These are phyloP conservation scores for Nycticorax nycticorax DNA, from an alignment of 2,113 vertebrate genomes.

Conservation along the genomic window DNA sequence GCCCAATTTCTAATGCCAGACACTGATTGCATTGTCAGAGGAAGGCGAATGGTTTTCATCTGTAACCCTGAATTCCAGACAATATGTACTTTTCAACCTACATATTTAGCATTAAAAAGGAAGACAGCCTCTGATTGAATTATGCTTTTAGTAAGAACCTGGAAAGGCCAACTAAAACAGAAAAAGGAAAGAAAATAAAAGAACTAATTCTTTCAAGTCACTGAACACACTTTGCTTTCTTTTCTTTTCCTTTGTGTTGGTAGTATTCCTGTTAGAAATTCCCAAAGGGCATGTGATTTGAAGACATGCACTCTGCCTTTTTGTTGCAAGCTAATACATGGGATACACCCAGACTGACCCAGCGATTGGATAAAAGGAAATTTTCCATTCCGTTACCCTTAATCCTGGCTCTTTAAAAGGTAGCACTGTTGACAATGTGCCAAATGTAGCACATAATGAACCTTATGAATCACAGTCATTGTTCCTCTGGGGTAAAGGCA, in stretches of 20 bases:
- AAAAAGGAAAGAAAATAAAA: background rate
- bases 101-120: background rate
- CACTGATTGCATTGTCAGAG: background rate
- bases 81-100: background rate
- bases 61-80: background rate
- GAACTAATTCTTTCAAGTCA: background rate
- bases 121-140: background rate
- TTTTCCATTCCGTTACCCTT: constrained; percentile 47
- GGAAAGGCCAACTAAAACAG: background rate
- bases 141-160: background rate
- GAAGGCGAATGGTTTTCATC: background rate
- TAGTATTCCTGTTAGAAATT: background rate
- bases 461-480: constrained; percentile 38
- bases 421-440: background rate
- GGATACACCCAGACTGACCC: background rate
- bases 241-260: background rate
- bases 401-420: constrained; percentile 15
- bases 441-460: constrained; percentile 30
- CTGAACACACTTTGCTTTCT: background rate
- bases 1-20: background rate
- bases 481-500: background rate
- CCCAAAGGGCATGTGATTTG: background rate
- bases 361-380: background rate
- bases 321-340: background rate
- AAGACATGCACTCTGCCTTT: background rate